Conservation (phyloP, 2,797 vertebrate species). For the Hoplostethus mediterraneus region DNA sequence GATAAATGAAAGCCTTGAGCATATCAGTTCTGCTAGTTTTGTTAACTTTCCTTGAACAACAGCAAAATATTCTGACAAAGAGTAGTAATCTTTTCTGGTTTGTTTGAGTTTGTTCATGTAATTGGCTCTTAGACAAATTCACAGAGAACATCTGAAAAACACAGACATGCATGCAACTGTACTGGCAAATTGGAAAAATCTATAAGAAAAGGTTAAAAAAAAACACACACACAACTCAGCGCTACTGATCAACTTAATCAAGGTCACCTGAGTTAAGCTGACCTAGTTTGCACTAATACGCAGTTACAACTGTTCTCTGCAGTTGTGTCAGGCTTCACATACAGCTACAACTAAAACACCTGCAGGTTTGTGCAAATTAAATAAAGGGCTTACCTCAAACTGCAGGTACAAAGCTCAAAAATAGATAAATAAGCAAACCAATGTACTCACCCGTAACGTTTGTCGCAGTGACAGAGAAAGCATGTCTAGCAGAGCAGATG, state of each 20-base stretch:
- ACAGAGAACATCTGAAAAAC: slow-evolving; percentile 21
- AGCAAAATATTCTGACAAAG: slow-evolving; percentile 18
- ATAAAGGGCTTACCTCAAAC: not conserved
- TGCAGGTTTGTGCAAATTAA: not conserved
- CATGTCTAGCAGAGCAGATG: slow-evolving; percentile 56
- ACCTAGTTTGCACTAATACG: slow-evolving; percentile 34
- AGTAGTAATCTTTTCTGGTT: slow-evolving; percentile 10
- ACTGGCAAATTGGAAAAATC: slow-evolving; percentile 10
- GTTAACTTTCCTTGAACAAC: slow-evolving; percentile 35
- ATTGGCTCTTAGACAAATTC: not conserved
- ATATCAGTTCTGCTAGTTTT: slow-evolving; percentile 27
- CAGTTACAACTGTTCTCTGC: slow-evolving; percentile 11
- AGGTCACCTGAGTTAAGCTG: slow-evolving; percentile 18
- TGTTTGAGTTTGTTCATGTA: not conserved
- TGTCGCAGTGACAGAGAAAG: slow-evolving; percentile 50
- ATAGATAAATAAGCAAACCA: slow-evolving; percentile 18
- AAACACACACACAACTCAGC: not conserved
- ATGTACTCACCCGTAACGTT: slow-evolving; percentile 62
- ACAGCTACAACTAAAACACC: not conserved
- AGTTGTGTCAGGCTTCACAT: not conserved
- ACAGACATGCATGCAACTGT: not conserved
- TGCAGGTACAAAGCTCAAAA: not conserved
- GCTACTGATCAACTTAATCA: slow-evolving; percentile 21
- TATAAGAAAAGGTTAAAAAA: slow-evolving; percentile 1
- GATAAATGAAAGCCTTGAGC: slow-evolving; percentile 22